A percentile compares a stretch with the other conserved stretches of the same genome.
These are phyloP conservation scores for Plebejus anna DNA, from an alignment of 2,888 invertebrate genomes.

Conservation along the genomic window DNA sequence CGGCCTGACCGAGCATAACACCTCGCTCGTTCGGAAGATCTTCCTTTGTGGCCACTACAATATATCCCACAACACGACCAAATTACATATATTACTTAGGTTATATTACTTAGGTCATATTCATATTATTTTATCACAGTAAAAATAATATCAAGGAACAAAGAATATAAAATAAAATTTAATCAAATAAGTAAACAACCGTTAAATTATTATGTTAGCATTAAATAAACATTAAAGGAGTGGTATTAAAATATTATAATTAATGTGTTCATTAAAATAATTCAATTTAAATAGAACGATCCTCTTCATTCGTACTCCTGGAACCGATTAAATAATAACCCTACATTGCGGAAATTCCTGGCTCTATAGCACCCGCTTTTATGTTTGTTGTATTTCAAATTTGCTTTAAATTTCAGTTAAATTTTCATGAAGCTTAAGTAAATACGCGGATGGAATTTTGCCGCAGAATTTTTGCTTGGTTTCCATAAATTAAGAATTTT, in stretches of 20 bases:
- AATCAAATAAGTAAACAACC: too few relatives aligned
- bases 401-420: conserved; percentile 24
- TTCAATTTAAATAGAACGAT: conserved; percentile 3
- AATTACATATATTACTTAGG: too few relatives aligned
- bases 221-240: neutral
- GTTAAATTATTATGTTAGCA: too few relatives aligned
- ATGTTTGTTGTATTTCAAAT: conserved; percentile 19
- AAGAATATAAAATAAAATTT: too few relatives aligned
- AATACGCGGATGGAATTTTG: conserved; percentile 14
- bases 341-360: conserved; percentile 10
- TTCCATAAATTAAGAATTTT: conserved; percentile 11
- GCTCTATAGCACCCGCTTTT: conserved; percentile 6
- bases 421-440: conserved; percentile 24
- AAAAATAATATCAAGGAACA: too few relatives aligned
- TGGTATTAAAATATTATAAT: neutral
- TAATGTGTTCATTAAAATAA: conserved; percentile 7
- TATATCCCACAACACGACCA: too few relatives aligned
- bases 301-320: conserved; percentile 3
- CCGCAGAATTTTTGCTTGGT: conserved; percentile 8
- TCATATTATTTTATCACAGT: too few relatives aligned
- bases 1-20: too few relatives aligned
- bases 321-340: conserved; percentile 14
- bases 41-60: too few relatives aligned
- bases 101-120: too few relatives aligned
- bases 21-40: too few relatives aligned